Evolutionary conservation across 2,113 vertebrate species (phyloP), one percentile per base, ranked within the genome.

Genomic region (Otis tarda): DNA sequence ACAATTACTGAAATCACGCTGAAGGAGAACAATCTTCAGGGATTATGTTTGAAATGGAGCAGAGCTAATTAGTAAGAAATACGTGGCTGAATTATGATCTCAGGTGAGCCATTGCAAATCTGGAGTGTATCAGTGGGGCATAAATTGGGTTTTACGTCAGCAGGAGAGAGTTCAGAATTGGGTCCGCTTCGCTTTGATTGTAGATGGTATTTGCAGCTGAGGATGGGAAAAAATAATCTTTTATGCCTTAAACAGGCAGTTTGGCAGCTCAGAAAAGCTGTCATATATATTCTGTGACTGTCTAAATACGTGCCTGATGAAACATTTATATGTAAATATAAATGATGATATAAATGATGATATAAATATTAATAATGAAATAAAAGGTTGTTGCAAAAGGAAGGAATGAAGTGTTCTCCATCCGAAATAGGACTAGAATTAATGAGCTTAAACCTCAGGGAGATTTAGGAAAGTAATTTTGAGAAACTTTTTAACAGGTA

Each of bases 261-360:
- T 78, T 75, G 52, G 47, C 57, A 76, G 74, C 87, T 91, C 39
- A 10, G 60, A 56, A 33, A 65, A 47, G 41, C 20, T 35, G 65
- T 61, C 21, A 2, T 23, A 6, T 55, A 31, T 70, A 1, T 49
- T 75, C 43, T 21, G 33, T 43, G 60, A 12, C 74, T 80, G n/a
- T 59, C 2, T 16, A 61, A 93, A 83, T 69, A 41, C 33, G 68
- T 50, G 59, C 63, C 64, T 39, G 43, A 24, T 96, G 31, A 91
- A 94, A 90, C 87, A 89, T 91, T 67, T 21, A 82, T 52, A 14
- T 27, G 65, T 86, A 94, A 91, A 94, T 85, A 90, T 55, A n/a
- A n/a, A n/a, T n/a, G n/a, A n/a, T n/a, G n/a, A n/a, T n/a, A n/a
- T n/a, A n/a, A n/a, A n/a, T n/a, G n/a, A n/a, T n/a, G n/a, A n/a